Evolutionary conservation across 2,888 invertebrate genomes (phyloP), one percentile per base, ranked within the genome.

Genomic region (Ommatoiulus sabulosus): DNA sequence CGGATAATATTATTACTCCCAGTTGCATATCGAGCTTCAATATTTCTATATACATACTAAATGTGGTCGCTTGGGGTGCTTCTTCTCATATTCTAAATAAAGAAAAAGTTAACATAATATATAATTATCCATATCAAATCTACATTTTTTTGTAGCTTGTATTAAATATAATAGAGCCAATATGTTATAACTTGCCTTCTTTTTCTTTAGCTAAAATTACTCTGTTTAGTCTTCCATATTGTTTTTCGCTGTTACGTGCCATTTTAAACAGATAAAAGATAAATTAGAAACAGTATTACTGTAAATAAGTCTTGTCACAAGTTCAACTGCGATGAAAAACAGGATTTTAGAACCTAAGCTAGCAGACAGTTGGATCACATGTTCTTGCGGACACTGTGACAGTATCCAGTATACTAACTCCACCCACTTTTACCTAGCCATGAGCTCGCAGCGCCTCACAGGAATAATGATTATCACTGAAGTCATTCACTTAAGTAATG

Each of bases 161-260:
- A n/a, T n/a, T n/a, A n/a, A n/a, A n/a, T n/a, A n/a, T n/a, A n/a
- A n/a, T n/a, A n/a, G n/a, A n/a, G n/a, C n/a, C n/a, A n/a, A n/a
- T n/a, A n/a, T n/a, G n/a, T n/a, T n/a, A n/a, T n/a, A n/a, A 87
- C 35, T 80, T 90, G 91, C 92, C 92, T 90, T 92, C 91, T 90
- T 91, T 91, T 89, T 91, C 91, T 87, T 91, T 90, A 90, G 88
- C 87, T n/a, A 89, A 46, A 43, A 87, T 72, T 43, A 91, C 89
- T 84, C 92, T 90, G 90, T 92, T 92, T 35, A 92, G 89, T 90
- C 91, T 90, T 5, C 91, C 92, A 44, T 91, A 91, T 46, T 92
- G 92, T 90, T 92, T 92, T 90, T 92, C 92, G 90, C 92, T 91
- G 89, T 92, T 92, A 88, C 92, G 91, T 44, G 92, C 92, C 92